These are phyloP conservation scores for Siphlonurus alternatus DNA, from an alignment of 2,888 invertebrate genomes.

Conservation along the genomic window DNA sequence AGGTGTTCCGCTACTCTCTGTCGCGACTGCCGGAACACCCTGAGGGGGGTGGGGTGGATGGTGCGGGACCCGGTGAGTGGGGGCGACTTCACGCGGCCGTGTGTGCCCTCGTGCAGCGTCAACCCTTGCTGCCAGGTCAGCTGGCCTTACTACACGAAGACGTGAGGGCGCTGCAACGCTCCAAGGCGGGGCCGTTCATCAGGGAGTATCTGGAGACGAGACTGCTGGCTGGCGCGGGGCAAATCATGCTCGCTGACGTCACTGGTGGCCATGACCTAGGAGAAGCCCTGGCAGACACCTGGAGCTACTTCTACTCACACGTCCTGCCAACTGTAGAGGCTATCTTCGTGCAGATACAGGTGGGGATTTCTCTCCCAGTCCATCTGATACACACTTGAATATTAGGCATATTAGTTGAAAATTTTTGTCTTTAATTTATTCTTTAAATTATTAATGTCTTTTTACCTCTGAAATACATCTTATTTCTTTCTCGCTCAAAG, in stretches of 20 bases:
- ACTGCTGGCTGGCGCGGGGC: slow-evolving; percentile 10
- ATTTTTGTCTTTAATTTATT: no score
- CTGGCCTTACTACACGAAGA: slow-evolving; percentile 13
- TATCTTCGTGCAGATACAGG: slow-evolving; percentile 13
- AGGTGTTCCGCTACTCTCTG: neutral
- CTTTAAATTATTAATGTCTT: no score
- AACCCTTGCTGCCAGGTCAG: slow-evolving; percentile 7
- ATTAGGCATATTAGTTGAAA: no score
- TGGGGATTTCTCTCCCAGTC: no score
- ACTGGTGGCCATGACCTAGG: neutral
- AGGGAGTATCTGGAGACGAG: slow-evolving; percentile 13
- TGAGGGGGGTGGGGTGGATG: neutral
- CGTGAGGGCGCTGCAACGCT: slow-evolving; percentile 11
- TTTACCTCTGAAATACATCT: no score
- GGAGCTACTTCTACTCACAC: slow-evolving; percentile 13
- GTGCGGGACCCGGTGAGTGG: neutral
- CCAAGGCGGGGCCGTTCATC: slow-evolving; percentile 13
- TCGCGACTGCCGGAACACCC: neutral
- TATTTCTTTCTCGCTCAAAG: no score
- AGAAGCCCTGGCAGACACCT: neutral
- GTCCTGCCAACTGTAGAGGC: slow-evolving; percentile 12
- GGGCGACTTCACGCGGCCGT: neutral
- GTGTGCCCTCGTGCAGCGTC: neutral
- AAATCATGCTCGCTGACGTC: slow-evolving; percentile 8
- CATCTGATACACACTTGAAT: no score